Base-by-base conservation (phyloP, 2,888 invertebrate genomes). In the Rhagophthalmus giganteus region DNA sequence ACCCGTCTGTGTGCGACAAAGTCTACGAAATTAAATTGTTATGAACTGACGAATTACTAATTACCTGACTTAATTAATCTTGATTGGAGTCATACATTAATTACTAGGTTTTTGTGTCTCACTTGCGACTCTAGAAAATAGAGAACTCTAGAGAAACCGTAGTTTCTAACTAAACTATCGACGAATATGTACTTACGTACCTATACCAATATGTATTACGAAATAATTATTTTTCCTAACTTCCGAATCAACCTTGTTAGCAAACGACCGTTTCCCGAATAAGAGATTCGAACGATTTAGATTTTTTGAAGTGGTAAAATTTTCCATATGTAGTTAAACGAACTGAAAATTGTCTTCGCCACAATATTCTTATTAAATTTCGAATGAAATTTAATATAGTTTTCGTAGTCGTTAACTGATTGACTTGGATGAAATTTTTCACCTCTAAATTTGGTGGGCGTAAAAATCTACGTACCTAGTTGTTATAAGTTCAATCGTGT, bases 1-100 rank as follows among this genome's bases (percentile, higher is more conserved):
- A 30, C 45, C 49, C 39, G 33, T 32, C 38, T 48, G 26, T 48
- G 42, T 53, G 34, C 38, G 26, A 48, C 49, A 49, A 51, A 51
- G 51, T 51, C 37, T 24, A 51, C 51, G 25, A 54, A 49, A 54
- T 54, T 48, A 54, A 45, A 54, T 54, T 54, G 40, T 54, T 42
- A 49, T 54, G 40, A 54, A 39, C 33, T 49, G 31, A 38, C 47
- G 47, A 53, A 53, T 53, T 53, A 31, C 48, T 53, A 47, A 42
- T 53, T 53, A 53, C 47, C 30, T 38, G 31, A 46, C 34, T 49
- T 42, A 48, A 40, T 48, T 48, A 48, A 48, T 48, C 41, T 40
- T 41, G 48, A 48, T 48, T 48, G 38, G 11, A 38, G 26, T 26
- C 14, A 33, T 38, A 38, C 15, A 46, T 46, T 46, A 46, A 46